These are phyloP conservation scores for Megaceryle alcyon DNA, from an alignment of 2,797 vertebrate species.

Conservation along the genomic window DNA sequence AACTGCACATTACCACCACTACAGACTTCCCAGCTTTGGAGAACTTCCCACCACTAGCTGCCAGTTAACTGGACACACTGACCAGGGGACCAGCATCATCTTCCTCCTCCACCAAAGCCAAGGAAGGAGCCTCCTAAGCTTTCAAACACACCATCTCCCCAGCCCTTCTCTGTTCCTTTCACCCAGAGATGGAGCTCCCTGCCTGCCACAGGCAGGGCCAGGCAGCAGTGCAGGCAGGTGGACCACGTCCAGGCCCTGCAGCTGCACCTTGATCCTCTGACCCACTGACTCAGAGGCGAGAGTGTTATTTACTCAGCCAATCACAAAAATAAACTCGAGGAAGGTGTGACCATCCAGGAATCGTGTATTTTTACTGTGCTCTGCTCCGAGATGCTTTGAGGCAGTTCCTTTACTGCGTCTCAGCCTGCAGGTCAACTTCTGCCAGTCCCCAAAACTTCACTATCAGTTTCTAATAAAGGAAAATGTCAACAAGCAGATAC, in stretches of 20 bases:
- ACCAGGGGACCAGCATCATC: neutral
- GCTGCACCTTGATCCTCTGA: neutral
- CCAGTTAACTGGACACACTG: neutral
- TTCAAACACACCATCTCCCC: neutral
- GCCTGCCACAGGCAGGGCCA: neutral
- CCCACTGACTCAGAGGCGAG: neutral
- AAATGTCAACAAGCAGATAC: conserved; percentile 37
- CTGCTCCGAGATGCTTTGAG: neutral
- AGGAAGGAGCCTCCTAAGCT: neutral
- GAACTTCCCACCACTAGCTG: neutral
- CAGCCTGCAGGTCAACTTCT: conserved; percentile 34
- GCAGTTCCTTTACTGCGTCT: neutral
- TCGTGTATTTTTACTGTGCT: conserved; percentile 1
- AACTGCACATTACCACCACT: neutral
- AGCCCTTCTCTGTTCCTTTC: neutral
- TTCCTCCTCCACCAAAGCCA: neutral
- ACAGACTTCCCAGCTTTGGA: neutral
- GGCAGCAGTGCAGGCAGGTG: neutral
- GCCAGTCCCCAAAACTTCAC: conserved; percentile 29
- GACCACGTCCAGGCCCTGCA: neutral
- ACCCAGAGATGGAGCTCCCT: neutral
- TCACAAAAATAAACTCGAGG: neutral
- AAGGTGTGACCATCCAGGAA: neutral
- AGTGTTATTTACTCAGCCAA: neutral
- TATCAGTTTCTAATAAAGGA: conserved; percentile 65